Percentiles rank a stretch among this genome's conserved stretches.
phyloP scores from a whole-genome alignment of 2,888 invertebrate species.

The Theristus sp. region DNA sequence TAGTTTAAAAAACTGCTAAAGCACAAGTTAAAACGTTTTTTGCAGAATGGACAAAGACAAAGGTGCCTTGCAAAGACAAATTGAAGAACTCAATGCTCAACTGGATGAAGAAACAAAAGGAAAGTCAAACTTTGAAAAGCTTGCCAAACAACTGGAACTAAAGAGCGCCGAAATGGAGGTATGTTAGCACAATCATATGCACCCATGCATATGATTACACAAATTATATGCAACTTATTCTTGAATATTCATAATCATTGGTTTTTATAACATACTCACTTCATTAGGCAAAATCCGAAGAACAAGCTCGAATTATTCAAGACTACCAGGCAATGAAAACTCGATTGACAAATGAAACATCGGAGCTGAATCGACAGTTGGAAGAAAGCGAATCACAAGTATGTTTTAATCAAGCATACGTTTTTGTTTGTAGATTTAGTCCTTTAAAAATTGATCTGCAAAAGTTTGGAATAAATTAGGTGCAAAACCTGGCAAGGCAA shows the following conservation, averaged over 20 bases:
- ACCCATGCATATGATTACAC: too few species aligned
- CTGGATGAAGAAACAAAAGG: conserved; percentile 93
- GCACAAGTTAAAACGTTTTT: not conserved
- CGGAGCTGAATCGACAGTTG: conserved; percentile 81
- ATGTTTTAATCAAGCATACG: conserved; percentile 49
- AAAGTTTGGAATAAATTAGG: conserved; percentile 26
- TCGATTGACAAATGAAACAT: conserved; percentile 90
- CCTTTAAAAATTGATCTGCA: too few species aligned
- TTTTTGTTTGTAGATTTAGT: too few species aligned
- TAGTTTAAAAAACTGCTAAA: not conserved
- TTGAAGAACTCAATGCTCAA: conserved; percentile 89
- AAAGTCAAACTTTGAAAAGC: conserved; percentile 43
- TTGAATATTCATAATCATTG: too few species aligned
- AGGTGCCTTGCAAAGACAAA: conserved; percentile 86
- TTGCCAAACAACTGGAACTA: conserved; percentile 22
- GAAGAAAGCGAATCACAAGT: conserved; percentile 98
- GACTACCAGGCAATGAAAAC: conserved; percentile 67
- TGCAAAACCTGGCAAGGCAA: conserved; percentile 61
- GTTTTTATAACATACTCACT: too few species aligned
- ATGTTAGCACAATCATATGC: conserved; percentile 72
- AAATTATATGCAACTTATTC: too few species aligned
- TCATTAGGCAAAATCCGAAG: conserved; percentile 88
- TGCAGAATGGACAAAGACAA: conserved; percentile 87
- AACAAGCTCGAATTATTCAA: conserved; percentile 82
- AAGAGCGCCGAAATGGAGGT: conserved; percentile 63